Evolutionary conservation across 2,797 vertebrate genomes (phyloP), one percentile per base, ranked within the genome.

Genomic region (Thripadectes ignobilis): DNA sequence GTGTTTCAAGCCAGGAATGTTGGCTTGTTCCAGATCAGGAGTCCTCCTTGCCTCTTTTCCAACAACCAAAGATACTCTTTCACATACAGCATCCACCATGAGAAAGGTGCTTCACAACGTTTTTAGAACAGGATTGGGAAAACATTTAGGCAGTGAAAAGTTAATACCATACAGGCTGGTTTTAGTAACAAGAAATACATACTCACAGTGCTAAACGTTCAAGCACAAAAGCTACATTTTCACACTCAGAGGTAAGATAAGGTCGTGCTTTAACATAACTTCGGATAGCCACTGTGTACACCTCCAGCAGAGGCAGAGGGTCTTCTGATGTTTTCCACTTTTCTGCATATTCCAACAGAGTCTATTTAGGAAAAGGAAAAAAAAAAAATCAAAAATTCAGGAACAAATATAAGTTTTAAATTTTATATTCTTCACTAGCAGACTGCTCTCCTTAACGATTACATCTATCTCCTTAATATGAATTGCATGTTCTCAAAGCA

Each of bases 201-300:
- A 99, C 99, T 99, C 97, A 99, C 99, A 99, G 97, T n/a, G 99
- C 98, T 86, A 99, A 98, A 95, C 99, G 98, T 95, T 99, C 99
- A 36, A 99, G 98, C 88, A 99, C 99, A 83, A 99, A 97, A 49
- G 98, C 97, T 94, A 99, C 99, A 61, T 98, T 99, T 97, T 99
- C 99, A 98, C 99, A 99, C 96, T 99, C 98, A 27, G 98, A 97
- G 87, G 98, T 99, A 86, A 99, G 99, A 86, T 97, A 98, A 48
- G 98, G 97, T 52, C 98, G 98, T 69, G 99, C 98, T 94, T 98
- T 98, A 52, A 99, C 98, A 2, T 99, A 99, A 96, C 98, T 99
- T 96, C 98, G 98, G 96, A 99, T 98, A 16, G 99, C 99, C 22
- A 98, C 98, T 9, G 98, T 98, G 94, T 99, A 99, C 62, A 99